Percentiles rank a stretch among this genome's conserved stretches.
phyloP scores from a whole-genome alignment of 2,888 invertebrate genomes.

The Drosophila neutralis region DNA sequence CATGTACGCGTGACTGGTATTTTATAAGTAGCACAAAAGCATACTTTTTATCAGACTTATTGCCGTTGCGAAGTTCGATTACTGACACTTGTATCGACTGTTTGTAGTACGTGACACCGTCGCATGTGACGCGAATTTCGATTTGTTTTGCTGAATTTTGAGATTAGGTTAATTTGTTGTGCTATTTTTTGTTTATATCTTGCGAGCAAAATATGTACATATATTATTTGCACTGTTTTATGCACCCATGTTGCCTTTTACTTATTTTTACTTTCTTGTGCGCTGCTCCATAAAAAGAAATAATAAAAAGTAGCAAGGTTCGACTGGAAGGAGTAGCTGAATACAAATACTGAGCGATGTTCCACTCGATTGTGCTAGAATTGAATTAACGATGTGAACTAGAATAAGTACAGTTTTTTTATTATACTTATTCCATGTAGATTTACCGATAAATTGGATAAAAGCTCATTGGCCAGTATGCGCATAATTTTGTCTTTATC shows the following conservation, averaged over 20 bases:
- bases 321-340: not conserved
- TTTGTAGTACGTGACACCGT: conserved; percentile 55
- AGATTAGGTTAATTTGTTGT: conserved; percentile 17
- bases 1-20: not conserved
- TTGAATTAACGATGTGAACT: conserved; percentile 29
- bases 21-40: not conserved
- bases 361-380: conserved; percentile 30
- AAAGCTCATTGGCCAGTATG: not conserved
- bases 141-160: conserved; percentile 41
- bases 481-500: not conserved
- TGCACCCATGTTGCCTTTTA: conserved; percentile 40
- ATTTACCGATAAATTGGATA: conserved; percentile 10
- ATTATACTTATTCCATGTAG: conserved; percentile 1
- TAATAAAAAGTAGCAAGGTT: conserved; percentile 1
- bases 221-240: conserved; percentile 27
- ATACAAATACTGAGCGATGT: conserved; percentile 15
- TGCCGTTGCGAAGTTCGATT: conserved; percentile 59
- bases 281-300: not conserved
- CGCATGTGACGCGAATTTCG: conserved; percentile 69
- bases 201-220: conserved; percentile 31
- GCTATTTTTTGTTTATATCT: conserved; percentile 17
- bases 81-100: conserved; percentile 48
- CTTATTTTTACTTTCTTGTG: conserved; percentile 21
- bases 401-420: conserved; percentile 4
- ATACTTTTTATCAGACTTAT: conserved; percentile 36